These are phyloP conservation scores for Helogale parvula DNA, from an alignment of 2,113 vertebrate genomes.

Conservation along the genomic window DNA sequence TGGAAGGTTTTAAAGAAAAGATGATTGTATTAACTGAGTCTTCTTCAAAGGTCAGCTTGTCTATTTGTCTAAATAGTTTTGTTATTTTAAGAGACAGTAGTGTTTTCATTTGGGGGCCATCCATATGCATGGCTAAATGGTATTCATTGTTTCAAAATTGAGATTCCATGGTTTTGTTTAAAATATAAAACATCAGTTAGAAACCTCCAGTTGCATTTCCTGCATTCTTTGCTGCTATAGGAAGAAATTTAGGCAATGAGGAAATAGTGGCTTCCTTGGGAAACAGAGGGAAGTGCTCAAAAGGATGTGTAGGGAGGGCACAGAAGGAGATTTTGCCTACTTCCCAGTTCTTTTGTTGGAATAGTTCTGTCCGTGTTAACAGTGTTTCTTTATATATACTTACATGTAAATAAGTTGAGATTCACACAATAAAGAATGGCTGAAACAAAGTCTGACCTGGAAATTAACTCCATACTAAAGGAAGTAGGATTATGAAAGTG, in stretches of 20 bases:
- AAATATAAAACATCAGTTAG: conserved; percentile 43
- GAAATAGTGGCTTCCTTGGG: conserved; percentile 15
- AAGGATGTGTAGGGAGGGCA: neutral
- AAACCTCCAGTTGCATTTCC: conserved; percentile 20
- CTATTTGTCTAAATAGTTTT: conserved; percentile 52
- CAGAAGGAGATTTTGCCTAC: neutral
- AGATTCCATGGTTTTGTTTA: conserved; percentile 6
- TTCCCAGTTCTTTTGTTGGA: conserved; percentile 5
- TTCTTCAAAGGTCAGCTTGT: conserved; percentile 72
- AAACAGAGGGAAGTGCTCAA: conserved; percentile 4
- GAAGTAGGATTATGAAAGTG: neutral
- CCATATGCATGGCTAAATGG: neutral
- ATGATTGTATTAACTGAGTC: conserved; percentile 66
- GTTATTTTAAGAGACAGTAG: conserved; percentile 39
- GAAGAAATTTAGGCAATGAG: neutral
- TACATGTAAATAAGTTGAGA: neutral
- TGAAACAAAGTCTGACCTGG: conserved; percentile 1
- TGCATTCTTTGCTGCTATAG: neutral
- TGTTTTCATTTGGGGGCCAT: conserved; percentile 28
- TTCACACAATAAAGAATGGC: neutral
- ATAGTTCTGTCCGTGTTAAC: neutral
- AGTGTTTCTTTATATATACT: neutral
- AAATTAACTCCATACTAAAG: conserved; percentile 19
- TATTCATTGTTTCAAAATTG: conserved; percentile 22
- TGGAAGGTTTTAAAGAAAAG: conserved; percentile 67